Base-by-base conservation (phyloP, 2,888 invertebrate genomes). In the Heliconius cydno region DNA sequence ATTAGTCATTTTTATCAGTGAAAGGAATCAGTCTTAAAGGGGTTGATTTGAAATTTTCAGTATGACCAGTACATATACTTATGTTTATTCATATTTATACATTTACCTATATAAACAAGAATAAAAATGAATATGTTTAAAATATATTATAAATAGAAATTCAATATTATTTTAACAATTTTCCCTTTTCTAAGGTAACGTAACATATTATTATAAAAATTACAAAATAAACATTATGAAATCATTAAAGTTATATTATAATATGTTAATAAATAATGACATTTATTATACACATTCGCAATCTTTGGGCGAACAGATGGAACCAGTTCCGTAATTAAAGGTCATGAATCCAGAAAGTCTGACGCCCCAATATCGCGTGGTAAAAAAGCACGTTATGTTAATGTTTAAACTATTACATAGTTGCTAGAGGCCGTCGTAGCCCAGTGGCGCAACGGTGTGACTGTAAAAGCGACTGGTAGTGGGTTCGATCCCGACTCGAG, bases 321-420 rank as follows among this genome's bases (percentile, higher is more conserved):
- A 79, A 79, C 78, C 67, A 68, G 78, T 79, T 57, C 57, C 12
- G 38, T 22, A 38, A 57, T 9, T 22, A 80, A 82, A 82, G 79
- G 81, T 81, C 81, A 78, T 71, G 71, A 60, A 76, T 38, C 79
- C 82, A 82, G 82, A 82, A 81, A 70, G 41, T 68, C 34, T 66
- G 82, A 79, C 82, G 81, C 76, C 81, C 68, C 52, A 79, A 81
- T 77, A 74, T 63, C 71, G 25, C 41, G 57, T 72, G 10, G 60
- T 68, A 34, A 60, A 30, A 79, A 77, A 81, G 78, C 77, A 63
- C 41, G 80, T 76, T 70, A 41, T 77, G 66, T 71, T 74, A 41
- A 65, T 74, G 38, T 75, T 74, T 74, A 63, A 9, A 65, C 19
- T 75, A 22, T 75, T 41, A 65, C 38, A 65, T 46, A 41, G 46